Evolutionary conservation across 1,140 invertebrate genomes (phyloP), one percentile per base, ranked within the genome.

Genomic region (Anadara kagoshimensis): DNA sequence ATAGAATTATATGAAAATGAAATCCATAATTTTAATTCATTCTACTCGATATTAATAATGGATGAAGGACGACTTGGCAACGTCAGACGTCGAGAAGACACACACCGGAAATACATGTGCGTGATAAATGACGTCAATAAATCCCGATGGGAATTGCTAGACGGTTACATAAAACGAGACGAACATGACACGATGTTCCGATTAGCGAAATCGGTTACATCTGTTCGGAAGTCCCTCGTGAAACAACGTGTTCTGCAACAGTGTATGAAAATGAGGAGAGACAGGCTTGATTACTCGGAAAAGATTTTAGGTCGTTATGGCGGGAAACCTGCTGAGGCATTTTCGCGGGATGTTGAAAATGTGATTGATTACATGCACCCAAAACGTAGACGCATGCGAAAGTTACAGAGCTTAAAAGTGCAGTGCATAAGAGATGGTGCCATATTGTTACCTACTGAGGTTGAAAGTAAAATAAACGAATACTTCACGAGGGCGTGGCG

Each of bases 81-180:
- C 11, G 78, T 76, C n/a, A 51, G 74, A 14, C 67, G 74, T 5
- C 74, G 67, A 36, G 78, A 73, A 70, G 73, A 79, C 47, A 75
- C 54, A 29, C 70, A 76, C 24, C 45, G 78, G 63, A 79, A 79
- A 51, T 76, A 64, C 53, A 66, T 79, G 18, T 76, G 70, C 56
- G 74, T 79, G 43, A 36, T 79, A 12, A 79, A 79, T 64, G 74
- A 79, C 58, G 69, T 79, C 18, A 67, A 74, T 12, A 75, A 65
- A 63, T 57, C 78, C 18, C 62, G 64, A 45, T 70, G 61, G 49
- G 59, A 63, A 3, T 54, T 70, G 0, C 56, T 73, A 7, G 63
- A 62, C 49, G 69, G 68, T 5, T 71, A 59, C 14, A n/a, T 79
- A 41, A 16, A 49, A 1, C 47, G 71, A 7, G 78, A 79, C 24